Conservation (phyloP, 2,113 vertebrate genomes). For the Phasianus colchicus region DNA sequence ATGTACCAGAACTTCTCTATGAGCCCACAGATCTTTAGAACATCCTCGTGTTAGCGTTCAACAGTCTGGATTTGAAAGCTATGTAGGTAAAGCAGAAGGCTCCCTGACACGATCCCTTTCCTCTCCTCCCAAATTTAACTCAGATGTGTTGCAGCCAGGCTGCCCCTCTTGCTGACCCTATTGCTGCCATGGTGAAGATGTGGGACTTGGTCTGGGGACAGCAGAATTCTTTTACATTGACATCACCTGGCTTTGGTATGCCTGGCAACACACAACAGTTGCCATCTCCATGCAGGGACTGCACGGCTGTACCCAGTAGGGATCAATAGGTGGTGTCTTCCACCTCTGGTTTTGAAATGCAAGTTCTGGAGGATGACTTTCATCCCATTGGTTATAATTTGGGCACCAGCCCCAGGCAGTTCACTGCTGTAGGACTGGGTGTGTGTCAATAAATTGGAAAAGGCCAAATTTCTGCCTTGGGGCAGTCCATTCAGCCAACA, state of each 20-base stretch:
- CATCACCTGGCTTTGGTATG: neutral
- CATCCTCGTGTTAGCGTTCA: neutral
- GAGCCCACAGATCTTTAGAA: neutral
- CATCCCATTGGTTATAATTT: rapidly evolving
- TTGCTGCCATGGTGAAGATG: neutral
- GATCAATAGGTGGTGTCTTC: neutral
- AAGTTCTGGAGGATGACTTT: neutral
- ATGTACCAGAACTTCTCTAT: neutral
- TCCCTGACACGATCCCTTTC: neutral
- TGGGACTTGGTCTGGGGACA: neutral
- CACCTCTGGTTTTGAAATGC: neutral
- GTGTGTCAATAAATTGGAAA: rapidly evolving
- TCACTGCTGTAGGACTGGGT: rapidly evolving
- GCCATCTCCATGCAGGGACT: neutral
- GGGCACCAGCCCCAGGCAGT: rapidly evolving
- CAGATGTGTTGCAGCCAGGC: too few species aligned
- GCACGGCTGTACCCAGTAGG: neutral
- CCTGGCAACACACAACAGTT: neutral
- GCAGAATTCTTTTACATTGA: neutral
- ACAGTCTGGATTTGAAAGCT: neutral
- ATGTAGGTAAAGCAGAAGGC: neutral
- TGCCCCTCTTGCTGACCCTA: neutral
- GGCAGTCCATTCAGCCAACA: neutral
- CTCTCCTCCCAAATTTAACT: neutral
- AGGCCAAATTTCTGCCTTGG: neutral